Conservation (phyloP, 2,797 vertebrate species). For the Scolopax bukidnonensis region DNA sequence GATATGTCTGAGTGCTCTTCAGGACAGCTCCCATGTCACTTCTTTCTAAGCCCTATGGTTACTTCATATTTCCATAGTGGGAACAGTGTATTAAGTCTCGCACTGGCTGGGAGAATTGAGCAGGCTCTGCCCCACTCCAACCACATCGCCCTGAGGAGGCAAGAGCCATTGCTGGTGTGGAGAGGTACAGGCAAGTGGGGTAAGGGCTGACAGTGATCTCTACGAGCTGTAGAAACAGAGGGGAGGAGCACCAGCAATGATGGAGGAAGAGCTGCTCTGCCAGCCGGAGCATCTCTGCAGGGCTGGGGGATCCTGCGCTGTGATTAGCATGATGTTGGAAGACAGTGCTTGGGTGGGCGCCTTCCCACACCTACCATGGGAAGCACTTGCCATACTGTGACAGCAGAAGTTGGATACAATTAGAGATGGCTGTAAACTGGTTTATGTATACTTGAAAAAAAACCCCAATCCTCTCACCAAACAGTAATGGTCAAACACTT, state of each 20-base stretch:
- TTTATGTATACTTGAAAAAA: background rate
- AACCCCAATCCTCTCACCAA: background rate
- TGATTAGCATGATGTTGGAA: background rate
- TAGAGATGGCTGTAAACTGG: background rate
- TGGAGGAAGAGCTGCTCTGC: background rate
- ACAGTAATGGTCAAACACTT: background rate
- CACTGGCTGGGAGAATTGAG: background rate
- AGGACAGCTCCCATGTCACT: background rate
- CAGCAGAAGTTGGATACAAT: background rate
- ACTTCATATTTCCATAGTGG: background rate
- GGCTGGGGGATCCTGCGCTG: background rate
- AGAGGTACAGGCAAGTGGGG: background rate
- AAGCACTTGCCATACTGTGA: background rate
- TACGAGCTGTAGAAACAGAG: background rate
- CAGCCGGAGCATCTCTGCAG: background rate
- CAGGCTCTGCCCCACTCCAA: background rate
- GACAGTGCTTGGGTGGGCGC: background rate
- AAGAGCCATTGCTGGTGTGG: background rate
- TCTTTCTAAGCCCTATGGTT: background rate
- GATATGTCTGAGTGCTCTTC: background rate
- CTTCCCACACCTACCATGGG: background rate
- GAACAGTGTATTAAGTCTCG: background rate
- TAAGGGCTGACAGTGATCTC: background rate
- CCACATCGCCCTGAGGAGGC: background rate
- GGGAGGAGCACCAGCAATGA: background rate